phyloP scores from a whole-genome alignment of 1,140 invertebrate species.

The Olivierus martensii region DNA sequence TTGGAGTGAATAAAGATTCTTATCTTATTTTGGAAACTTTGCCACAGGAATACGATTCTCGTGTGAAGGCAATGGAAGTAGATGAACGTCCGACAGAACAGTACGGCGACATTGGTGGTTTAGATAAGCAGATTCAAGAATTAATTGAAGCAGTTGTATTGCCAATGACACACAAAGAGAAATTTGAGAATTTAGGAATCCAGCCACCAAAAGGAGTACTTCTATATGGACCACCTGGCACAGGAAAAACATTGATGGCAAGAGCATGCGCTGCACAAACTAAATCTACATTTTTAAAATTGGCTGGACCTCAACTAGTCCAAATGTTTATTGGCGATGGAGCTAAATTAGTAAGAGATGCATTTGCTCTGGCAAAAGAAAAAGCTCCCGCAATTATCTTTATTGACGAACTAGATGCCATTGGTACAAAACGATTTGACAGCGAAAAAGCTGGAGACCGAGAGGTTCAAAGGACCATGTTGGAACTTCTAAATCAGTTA shows the following conservation, averaged over 20 bases:
- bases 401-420: conserved; percentile 19
- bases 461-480: conserved; percentile 22
- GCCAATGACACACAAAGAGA: conserved; percentile 98
- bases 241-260: conserved; percentile 30
- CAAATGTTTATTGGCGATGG: conserved; percentile 41
- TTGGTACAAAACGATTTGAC: conserved; percentile 2
- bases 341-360: conserved; percentile 35
- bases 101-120: conserved; percentile 96
- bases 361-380: conserved; percentile 17
- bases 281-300: conserved; percentile 37
- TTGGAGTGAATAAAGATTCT: conserved; percentile 98
- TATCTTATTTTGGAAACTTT: conserved; percentile 95
- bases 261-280: conserved; percentile 20
- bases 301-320: conserved; percentile 41
- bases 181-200: conserved; percentile 72
- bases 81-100: conserved; percentile 98
- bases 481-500: conserved; percentile 26
- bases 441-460: not conserved
- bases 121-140: conserved; percentile 94
- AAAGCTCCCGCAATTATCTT: conserved; percentile 14
- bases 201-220: conserved; percentile 20
- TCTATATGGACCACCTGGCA: conserved; percentile 32
- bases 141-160: conserved; percentile 95
- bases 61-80: conserved; percentile 99
- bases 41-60: conserved; percentile 94